Base-by-base conservation (phyloP, 2,113 vertebrate species). In the Percopsis transmontana region DNA sequence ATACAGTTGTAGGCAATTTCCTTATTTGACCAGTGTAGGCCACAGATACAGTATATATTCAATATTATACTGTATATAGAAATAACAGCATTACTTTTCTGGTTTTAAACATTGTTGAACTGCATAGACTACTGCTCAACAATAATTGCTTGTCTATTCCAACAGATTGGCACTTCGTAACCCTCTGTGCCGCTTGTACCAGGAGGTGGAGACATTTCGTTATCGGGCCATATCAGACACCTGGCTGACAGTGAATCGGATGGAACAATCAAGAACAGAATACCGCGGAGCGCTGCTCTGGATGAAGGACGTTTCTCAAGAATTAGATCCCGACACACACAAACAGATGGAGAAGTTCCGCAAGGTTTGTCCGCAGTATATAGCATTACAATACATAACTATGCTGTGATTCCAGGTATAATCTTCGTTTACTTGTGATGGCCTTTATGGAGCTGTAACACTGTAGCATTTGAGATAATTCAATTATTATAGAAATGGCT, bases 281-380 rank as follows among this genome's bases (percentile, higher is more conserved):
- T 99, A 99, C 76, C 90, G 97, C 14, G 96, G 96, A 33, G 97
- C 96, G 0, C 87, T 99, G 0, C 91, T 99, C 0, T 99, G 97
- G 97, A 99, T 99, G 97, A 99, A 99, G 86, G 97, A 99, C 19
- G 94, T 97, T n/a, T 99, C 97, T 44, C 97, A 98, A 85, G 97
- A 99, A 79, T 91, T 99, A 55, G 97, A 99, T 81, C 97, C 97
- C 3, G 97, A 99, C 81, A 95, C 96, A 5, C 94, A 92, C 67
- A 99, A 98, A 65, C 97, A 99, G 87, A 97, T 99, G 96, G 97
- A 99, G 84, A 99, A 97, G 76, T 99, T 99, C 82, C 93, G 97
- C 61, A 98, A 98, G 96, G 97, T 99, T 89, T 19, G 92, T 47
- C 47, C 7, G 10, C 57, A 10, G 15, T 24, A 40, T 18, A 21